These are phyloP conservation scores for Keiferia lycopersicella DNA, from an alignment of 2,888 invertebrate species.

Conservation along the genomic window DNA sequence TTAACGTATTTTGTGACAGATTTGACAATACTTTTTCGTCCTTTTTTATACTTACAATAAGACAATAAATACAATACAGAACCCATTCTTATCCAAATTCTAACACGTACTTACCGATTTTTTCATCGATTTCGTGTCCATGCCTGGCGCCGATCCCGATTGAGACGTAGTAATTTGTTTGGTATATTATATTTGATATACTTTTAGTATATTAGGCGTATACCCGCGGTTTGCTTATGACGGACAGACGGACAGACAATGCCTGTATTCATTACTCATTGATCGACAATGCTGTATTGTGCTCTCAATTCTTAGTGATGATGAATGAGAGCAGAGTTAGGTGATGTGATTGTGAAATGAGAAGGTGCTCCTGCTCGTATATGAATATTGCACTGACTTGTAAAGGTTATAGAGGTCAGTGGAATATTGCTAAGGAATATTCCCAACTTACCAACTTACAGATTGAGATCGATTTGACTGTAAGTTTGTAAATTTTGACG, in stretches of 20 bases:
- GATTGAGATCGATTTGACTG: too few relatives aligned
- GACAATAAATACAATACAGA: conserved; percentile 7
- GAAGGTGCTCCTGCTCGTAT: too few relatives aligned
- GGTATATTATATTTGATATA: conserved; percentile 49
- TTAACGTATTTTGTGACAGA: too few relatives aligned
- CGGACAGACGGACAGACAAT: conserved; percentile 16
- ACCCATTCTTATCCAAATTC: not conserved
- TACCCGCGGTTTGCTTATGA: conserved; percentile 17
- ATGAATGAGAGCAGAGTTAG: conserved; percentile 2
- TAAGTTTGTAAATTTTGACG: too few relatives aligned
- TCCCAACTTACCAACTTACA: too few relatives aligned
- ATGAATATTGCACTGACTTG: too few relatives aligned
- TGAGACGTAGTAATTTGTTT: conserved; percentile 68
- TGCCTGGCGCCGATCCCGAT: conserved; percentile 37
- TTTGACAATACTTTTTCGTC: too few relatives aligned
- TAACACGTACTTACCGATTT: not conserved
- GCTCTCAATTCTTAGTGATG: not conserved
- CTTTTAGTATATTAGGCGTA: conserved; percentile 54
- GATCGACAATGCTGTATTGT: conserved; percentile 3
- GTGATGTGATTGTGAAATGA: too few relatives aligned
- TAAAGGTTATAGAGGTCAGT: too few relatives aligned
- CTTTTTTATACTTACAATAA: too few relatives aligned
- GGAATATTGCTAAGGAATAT: too few relatives aligned
- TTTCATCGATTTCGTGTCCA: not conserved
- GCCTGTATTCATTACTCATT: conserved; percentile 20